These are phyloP conservation scores for Spizella passerina DNA, from an alignment of 2,797 vertebrate species.

Conservation along the genomic window DNA sequence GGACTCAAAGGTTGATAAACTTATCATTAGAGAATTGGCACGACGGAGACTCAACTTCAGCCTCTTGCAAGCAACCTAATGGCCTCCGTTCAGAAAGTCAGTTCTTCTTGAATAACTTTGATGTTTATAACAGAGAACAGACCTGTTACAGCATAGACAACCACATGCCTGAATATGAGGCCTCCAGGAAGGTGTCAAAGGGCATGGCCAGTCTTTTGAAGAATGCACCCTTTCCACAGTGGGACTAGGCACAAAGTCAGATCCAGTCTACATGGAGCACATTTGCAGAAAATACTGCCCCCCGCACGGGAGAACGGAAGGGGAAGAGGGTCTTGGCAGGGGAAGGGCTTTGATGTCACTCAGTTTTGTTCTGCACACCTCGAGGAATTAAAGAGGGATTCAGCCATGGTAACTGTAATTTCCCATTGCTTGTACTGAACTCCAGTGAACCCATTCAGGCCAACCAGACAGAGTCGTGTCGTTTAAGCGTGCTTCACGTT, in stretches of 20 bases:
- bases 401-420: constrained; percentile 70
- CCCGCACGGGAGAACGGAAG: constrained; percentile 68
- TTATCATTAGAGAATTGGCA: constrained; percentile 83
- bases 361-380: constrained; percentile 73
- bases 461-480: constrained; percentile 65
- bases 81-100: constrained; percentile 77
- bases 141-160: constrained; percentile 78
- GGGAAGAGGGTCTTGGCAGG: constrained; percentile 74
- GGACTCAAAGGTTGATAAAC: constrained; percentile 84
- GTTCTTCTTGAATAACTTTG: constrained; percentile 76
- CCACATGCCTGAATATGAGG: constrained; percentile 78
- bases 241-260: constrained; percentile 81
- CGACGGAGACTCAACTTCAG: constrained; percentile 81
- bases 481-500: constrained; percentile 71
- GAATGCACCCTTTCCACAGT: constrained; percentile 78
- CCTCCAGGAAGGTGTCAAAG: constrained; percentile 78
- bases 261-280: constrained; percentile 77
- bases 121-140: constrained; percentile 78
- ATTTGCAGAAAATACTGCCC: constrained; percentile 75
- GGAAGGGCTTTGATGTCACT: constrained; percentile 75
- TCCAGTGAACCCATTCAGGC: constrained; percentile 64
- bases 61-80: constrained; percentile 83
- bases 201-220: constrained; percentile 78
- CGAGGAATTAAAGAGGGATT: constrained; percentile 74
- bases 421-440: constrained; percentile 70